Conservation (phyloP, 2,113 vertebrate species). For the Clarias macrocephalus region DNA sequence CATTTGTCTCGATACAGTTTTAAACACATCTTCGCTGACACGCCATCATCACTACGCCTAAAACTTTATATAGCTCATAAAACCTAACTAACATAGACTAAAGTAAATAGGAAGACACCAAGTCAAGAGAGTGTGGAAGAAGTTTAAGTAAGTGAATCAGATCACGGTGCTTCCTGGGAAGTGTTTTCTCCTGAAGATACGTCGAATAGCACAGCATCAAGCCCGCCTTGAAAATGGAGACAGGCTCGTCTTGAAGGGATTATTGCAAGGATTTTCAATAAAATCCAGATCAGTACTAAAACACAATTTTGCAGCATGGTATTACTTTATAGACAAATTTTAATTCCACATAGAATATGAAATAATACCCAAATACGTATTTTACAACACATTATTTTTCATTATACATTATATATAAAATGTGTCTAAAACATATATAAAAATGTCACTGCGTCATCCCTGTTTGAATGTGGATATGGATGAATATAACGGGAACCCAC, state of each 20-base stretch:
- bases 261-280: not conserved
- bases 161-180: not conserved
- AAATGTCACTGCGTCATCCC: not conserved
- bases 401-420: not conserved
- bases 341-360: not conserved
- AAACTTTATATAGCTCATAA: not conserved
- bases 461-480: not conserved
- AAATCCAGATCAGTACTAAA: not conserved
- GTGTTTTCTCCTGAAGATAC: not conserved
- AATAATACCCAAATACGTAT: not conserved
- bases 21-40: not conserved
- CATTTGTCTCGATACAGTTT: not conserved
- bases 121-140: not conserved
- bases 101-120: not conserved
- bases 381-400: not conserved
- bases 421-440: no score
- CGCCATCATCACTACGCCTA: not conserved
- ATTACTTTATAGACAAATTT: not conserved
- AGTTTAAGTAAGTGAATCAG: not conserved
- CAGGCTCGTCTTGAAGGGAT: not conserved
- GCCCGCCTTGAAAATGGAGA: not conserved
- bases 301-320: not conserved
- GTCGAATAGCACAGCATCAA: not conserved
- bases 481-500: not conserved
- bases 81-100: not conserved